Conservation (phyloP, 2,113 vertebrate genomes). For the Paratilapia polleni region DNA sequence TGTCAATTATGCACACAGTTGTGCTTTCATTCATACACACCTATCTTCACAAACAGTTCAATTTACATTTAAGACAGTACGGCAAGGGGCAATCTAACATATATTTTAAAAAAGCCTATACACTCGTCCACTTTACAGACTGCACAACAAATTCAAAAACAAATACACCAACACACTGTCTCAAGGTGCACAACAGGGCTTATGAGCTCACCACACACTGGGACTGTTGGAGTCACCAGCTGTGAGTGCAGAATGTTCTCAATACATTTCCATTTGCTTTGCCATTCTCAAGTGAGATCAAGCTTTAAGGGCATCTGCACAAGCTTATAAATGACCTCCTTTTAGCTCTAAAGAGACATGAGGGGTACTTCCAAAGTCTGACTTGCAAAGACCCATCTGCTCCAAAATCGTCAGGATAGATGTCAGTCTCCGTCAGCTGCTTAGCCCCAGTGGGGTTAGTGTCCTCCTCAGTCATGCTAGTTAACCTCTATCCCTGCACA, state of each 20-base stretch:
- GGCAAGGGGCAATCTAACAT: background rate
- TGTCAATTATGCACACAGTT: background rate
- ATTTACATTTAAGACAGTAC: background rate
- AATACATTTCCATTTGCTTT: background rate
- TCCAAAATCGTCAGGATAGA: background rate
- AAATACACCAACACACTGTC: background rate
- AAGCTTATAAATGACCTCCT: too few species aligned
- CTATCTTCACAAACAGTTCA: background rate
- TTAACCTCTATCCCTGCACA: background rate
- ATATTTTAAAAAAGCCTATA: background rate
- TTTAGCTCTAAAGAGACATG: background rate
- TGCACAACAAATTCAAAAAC: background rate
- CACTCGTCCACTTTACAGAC: background rate
- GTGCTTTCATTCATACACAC: background rate
- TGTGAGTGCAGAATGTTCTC: too few species aligned
- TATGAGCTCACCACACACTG: background rate
- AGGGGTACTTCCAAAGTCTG: background rate
- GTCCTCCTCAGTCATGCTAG: accelerated
- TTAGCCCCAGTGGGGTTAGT: background rate
- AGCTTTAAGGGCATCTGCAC: background rate
- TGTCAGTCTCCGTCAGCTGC: background rate
- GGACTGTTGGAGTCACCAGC: background rate
- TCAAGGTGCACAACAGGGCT: background rate
- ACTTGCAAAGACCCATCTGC: background rate
- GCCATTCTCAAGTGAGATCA: background rate